Evolutionary conservation across 2,113 vertebrate genomes (phyloP).

Genomic region (Pristiophorus japonicus): DNA sequence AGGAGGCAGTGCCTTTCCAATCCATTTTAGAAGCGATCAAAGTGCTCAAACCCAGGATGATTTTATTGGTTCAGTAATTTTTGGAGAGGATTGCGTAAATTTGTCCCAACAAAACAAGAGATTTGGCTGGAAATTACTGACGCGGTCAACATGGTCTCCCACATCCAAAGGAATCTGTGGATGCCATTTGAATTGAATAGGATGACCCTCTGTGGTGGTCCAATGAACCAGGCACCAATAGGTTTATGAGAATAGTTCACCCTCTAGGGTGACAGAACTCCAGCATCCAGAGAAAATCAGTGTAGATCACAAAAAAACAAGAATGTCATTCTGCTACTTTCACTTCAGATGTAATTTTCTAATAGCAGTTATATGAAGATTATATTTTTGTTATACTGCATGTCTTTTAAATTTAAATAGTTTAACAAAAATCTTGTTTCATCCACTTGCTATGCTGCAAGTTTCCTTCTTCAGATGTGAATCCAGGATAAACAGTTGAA

Average conservation of each 20-base stretch:
- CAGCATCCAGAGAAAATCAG: neutral
- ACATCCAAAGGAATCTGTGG: neutral
- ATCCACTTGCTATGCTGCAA: neutral
- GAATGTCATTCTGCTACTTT: neutral
- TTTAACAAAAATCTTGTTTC: constrained; percentile 1
- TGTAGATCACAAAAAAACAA: neutral
- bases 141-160: neutral
- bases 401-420: neutral
- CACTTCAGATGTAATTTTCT: neutral
- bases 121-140: constrained; percentile 12
- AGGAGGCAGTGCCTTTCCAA: neutral
- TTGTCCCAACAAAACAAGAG: neutral
- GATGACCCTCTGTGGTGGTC: neutral
- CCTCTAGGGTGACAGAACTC: neutral
- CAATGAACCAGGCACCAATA: neutral
- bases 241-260: neutral
- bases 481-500: constrained; percentile 29
- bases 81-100: neutral
- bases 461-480: constrained; percentile 15
- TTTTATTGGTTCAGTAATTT: neutral
- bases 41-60: neutral
- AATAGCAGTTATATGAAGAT: neutral
- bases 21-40: neutral
- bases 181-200: neutral
- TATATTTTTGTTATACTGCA: too few relatives aligned